Percentiles rank a stretch among this genome's conserved stretches.
Evolutionary conservation across 1,140 invertebrate species (phyloP).

Genomic region (Musca domestica): DNA sequence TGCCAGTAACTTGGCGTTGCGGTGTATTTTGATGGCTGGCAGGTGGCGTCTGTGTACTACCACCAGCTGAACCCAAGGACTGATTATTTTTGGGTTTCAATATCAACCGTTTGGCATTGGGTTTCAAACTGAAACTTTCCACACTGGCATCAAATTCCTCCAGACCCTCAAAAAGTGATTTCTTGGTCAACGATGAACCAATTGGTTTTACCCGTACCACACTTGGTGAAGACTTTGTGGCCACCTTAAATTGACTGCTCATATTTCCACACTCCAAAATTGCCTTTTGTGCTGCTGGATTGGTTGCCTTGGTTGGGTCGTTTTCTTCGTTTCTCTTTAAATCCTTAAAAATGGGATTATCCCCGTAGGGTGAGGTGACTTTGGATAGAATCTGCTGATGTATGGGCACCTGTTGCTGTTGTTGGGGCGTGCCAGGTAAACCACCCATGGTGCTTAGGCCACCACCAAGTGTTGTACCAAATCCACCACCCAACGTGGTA

Average conservation of each 20-base stretch:
- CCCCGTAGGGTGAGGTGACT: conserved; percentile 73
- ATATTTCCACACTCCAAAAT: conserved; percentile 54
- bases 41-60: background rate
- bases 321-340: conserved; percentile 60
- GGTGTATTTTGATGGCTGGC: background rate
- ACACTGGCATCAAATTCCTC: conserved; percentile 67
- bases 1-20: background rate
- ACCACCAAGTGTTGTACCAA: conserved; percentile 25
- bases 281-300: conserved; percentile 66
- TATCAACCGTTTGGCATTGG: conserved; percentile 64
- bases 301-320: conserved; percentile 74
- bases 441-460: conserved; percentile 19
- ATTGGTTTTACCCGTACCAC: conserved; percentile 65
- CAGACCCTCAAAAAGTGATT: conserved; percentile 69
- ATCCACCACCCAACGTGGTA: conserved; percentile 33
- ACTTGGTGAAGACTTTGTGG: conserved; percentile 57
- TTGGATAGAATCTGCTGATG: conserved; percentile 70
- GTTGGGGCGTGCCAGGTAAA: conserved; percentile 37
- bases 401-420: conserved; percentile 55
- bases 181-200: conserved; percentile 58
- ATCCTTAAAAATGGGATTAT: conserved; percentile 74
- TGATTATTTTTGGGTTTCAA: conserved; percentile 54
- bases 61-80: background rate
- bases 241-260: conserved; percentile 63
- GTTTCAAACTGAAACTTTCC: conserved; percentile 63